Percentiles rank a stretch among this genome's conserved stretches.
These are phyloP conservation scores for Eumerus sabulonum DNA, from an alignment of 2,888 invertebrate genomes.

Conservation along the genomic window DNA sequence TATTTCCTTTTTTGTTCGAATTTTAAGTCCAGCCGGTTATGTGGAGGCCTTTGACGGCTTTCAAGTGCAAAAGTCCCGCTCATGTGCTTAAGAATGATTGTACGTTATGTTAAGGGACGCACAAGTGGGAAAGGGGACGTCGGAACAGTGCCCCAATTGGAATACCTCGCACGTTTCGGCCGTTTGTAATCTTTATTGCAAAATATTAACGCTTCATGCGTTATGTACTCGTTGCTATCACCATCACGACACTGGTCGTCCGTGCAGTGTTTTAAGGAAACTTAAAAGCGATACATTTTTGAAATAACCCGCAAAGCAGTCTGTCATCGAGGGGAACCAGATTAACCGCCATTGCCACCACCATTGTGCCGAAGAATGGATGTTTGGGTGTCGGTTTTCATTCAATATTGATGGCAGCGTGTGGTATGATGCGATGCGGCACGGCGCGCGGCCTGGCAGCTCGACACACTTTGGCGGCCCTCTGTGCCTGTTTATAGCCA, in stretches of 20 bases:
- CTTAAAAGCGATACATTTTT: conserved; percentile 61
- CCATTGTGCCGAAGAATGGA: conserved; percentile 50
- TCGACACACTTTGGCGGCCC: conserved; percentile 6
- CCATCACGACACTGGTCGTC: neutral
- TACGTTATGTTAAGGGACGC: conserved; percentile 47
- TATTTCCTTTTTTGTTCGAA: conserved; percentile 5
- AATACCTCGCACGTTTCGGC: conserved; percentile 53
- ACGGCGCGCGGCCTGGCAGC: too few species aligned
- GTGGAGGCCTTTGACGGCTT: conserved; percentile 47
- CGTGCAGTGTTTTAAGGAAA: conserved; percentile 58
- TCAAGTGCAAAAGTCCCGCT: conserved; percentile 51
- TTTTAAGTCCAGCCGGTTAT: neutral
- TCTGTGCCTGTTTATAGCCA: conserved; percentile 33
- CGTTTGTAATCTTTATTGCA: conserved; percentile 68
- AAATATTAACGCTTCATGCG: conserved; percentile 63
- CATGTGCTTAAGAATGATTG: conserved; percentile 60
- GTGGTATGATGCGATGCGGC: neutral
- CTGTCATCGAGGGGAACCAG: conserved; percentile 64
- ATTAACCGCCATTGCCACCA: conserved; percentile 60
- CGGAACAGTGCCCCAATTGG: conserved; percentile 30
- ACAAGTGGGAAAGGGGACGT: neutral
- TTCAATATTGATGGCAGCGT: conserved; percentile 38
- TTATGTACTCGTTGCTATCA: conserved; percentile 39
- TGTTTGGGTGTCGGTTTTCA: conserved; percentile 51
- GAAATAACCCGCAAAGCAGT: conserved; percentile 61